phyloP scores from a whole-genome alignment of 2,113 vertebrate genomes.

The Sciurus niger region DNA sequence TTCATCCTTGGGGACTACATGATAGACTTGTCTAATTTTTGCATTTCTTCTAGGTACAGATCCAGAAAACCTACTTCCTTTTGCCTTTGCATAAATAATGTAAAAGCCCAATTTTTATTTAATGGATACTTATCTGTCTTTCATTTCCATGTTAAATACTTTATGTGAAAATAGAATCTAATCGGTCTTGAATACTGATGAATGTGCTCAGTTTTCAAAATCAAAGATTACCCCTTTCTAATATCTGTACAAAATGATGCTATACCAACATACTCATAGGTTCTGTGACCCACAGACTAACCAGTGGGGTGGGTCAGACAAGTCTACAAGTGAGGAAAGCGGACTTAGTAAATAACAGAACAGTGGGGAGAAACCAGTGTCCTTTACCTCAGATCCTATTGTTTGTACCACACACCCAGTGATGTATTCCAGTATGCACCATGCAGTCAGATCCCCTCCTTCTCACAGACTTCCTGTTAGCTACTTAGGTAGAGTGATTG shows the following conservation, averaged over 20 bases:
- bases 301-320: neutral
- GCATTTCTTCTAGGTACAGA: neutral
- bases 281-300: neutral
- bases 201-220: neutral
- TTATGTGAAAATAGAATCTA: neutral
- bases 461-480: neutral
- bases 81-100: slow-evolving; percentile 33
- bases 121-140: neutral
- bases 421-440: neutral
- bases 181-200: neutral
- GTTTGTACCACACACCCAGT: neutral
- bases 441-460: neutral
- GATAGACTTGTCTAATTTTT: neutral
- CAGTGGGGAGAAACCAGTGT: neutral
- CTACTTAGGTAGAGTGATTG: neutral
- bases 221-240: neutral
- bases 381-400: neutral
- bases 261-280: neutral
- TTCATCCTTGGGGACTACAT: slow-evolving; percentile 1
- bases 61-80: neutral
- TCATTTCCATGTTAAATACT: neutral
- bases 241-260: neutral
- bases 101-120: slow-evolving; percentile 8
- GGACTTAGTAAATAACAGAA: neutral
- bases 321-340: neutral